Evolutionary conservation across 2,797 vertebrate genomes (phyloP).

Genomic region (Sarcoramphus papa): DNA sequence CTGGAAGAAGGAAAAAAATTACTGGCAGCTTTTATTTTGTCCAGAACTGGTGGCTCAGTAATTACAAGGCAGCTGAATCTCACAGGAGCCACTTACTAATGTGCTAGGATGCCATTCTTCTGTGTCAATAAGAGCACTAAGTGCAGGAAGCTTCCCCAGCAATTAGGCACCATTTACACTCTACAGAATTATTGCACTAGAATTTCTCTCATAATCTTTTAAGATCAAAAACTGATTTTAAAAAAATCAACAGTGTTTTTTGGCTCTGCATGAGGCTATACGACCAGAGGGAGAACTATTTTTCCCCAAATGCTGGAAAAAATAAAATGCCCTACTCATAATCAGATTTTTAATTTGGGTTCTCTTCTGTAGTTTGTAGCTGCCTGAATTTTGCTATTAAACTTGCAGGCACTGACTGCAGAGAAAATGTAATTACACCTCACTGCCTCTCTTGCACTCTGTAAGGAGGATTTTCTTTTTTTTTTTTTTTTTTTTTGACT

Average conservation of each 20-base stretch:
- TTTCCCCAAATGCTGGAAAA: neutral
- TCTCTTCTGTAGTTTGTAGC: neutral
- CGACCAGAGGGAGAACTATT: neutral
- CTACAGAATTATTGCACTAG: slow-evolving; percentile 6
- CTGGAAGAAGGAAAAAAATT: neutral
- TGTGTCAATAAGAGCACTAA: neutral
- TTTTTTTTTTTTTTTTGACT: neutral
- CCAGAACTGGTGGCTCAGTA: neutral
- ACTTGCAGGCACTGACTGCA: neutral
- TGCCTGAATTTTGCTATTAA: neutral
- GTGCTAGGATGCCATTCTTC: neutral
- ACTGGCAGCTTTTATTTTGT: neutral
- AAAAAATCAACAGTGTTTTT: neutral
- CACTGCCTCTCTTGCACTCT: neutral
- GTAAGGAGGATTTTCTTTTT: neutral
- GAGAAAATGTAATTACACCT: neutral
- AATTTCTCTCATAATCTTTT: neutral
- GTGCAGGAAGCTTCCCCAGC: neutral
- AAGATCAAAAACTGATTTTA: neutral
- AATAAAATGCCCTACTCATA: neutral
- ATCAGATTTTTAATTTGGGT: neutral
- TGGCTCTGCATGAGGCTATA: neutral
- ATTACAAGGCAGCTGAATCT: neutral
- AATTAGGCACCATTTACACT: neutral
- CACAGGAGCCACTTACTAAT: neutral